Evolutionary conservation across 2,797 vertebrate genomes (phyloP), one percentile per base, ranked within the genome.

Genomic region (Lacerta viridis): DNA sequence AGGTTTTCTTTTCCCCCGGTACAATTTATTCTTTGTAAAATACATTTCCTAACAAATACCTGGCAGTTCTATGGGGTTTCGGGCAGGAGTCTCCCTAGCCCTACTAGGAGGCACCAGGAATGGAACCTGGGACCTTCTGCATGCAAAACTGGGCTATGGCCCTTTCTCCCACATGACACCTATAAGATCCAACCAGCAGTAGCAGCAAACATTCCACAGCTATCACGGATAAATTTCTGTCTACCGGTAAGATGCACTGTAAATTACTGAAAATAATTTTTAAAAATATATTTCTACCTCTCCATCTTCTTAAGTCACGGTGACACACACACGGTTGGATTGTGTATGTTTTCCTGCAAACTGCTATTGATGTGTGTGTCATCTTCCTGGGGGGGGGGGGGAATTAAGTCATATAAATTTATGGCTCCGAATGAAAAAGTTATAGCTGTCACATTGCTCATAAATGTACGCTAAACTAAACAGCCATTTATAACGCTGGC

Each of bases 401-500:
- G 66, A 69, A 59, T 78, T 55, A 76, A 64, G 55, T 68, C 69
- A 85, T 81, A 81, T 75, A 85, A 89, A 89, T 85, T 80, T 79
- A 85, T 66, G 61, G 2, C 59, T 72, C n/a, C 74, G 81, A 89
- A 81, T 85, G 78, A 89, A 89, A 74, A 85, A 81, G 59, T 89
- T 85, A 85, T 80, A 81, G 83, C 59, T 85, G 83, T 80, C 83
- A 75, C 77, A 89, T 84, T 75, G 77, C 77, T 80, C 83, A 85
- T 64, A 89, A 89, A 85, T 85, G 69, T 50, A 68, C 43, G 59
- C 88, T 85, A 85, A 89, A 89, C 77, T 81, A 85, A 85, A 80
- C 88, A 89, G 59, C 69, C 77, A 89, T 85, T 81, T 85, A 85
- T 85, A 72, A 80, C 15, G 17, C 39, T 80, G 55, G 69, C 41